phyloP scores from a whole-genome alignment of 1,140 invertebrate genomes.

The Macrotrachela quadricornifera region DNA sequence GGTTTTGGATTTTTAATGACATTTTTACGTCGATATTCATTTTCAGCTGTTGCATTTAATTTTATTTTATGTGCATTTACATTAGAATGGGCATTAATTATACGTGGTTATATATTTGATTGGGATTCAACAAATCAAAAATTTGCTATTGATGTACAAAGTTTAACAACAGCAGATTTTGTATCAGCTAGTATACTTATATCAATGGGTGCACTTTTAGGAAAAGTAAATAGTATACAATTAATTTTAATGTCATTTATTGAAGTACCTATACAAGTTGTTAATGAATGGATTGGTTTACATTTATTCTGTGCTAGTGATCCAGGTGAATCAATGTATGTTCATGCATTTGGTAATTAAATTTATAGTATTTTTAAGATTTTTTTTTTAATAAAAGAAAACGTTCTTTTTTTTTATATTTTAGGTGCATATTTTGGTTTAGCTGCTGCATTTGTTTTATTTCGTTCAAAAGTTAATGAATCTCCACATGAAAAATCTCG shows the following conservation, averaged over 20 bases:
- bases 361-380: too few relatives aligned
- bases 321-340: conserved; percentile 60
- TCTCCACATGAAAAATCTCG: conserved; percentile 43
- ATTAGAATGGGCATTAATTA: conserved; percentile 11
- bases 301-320: conserved; percentile 38
- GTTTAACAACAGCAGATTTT: conserved; percentile 59
- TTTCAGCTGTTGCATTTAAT: conserved; percentile 10
- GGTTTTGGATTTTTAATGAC: conserved; percentile 86
- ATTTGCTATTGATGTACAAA: conserved; percentile 20
- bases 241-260: conserved; percentile 56
- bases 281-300: conserved; percentile 54
- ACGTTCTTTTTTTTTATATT: too few relatives aligned
- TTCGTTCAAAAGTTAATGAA: conserved; percentile 27
- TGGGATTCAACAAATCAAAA: too few relatives aligned
- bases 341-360: conserved; percentile 79
- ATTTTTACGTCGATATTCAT: conserved; percentile 58
- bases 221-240: conserved; percentile 60
- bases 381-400: too few relatives aligned
- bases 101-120: conserved; percentile 6
- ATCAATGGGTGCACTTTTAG: conserved; percentile 69
- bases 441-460: conserved; percentile 47
- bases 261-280: conserved; percentile 44
- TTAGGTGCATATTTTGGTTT: conserved; percentile 75
- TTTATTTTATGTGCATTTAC: conserved; percentile 11
- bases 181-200: conserved; percentile 67